Percentiles rank a stretch among this genome's conserved stretches.
Evolutionary conservation across 2,113 vertebrate genomes (phyloP).

Genomic region (Zingel zingel): DNA sequence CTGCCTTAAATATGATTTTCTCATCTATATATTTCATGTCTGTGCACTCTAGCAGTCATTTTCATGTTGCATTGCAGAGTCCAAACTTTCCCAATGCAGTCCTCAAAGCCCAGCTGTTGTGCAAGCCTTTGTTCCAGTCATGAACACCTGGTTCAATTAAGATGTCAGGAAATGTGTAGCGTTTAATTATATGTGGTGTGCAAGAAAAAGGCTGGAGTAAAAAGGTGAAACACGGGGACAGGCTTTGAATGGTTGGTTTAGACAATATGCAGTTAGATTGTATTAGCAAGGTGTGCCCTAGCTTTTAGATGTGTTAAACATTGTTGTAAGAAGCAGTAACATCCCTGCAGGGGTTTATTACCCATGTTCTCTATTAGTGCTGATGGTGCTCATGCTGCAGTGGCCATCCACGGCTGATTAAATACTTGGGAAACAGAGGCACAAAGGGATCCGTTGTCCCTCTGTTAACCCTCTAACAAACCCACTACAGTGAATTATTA

Average conservation of each 20-base stretch:
- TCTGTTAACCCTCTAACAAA: conserved; percentile 51
- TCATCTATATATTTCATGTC: neutral
- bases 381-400: conserved; percentile 59
- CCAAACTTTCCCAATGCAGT: neutral
- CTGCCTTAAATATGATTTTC: neutral
- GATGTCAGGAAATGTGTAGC: conserved; percentile 22
- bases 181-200: conserved; percentile 42
- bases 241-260: conserved; percentile 34
- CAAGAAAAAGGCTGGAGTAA: conserved; percentile 18
- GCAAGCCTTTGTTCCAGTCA: conserved; percentile 32
- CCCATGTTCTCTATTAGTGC: conserved; percentile 65
- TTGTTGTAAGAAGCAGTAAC: conserved; percentile 59
- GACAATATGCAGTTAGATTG: conserved; percentile 37
- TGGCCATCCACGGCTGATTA: conserved; percentile 56
- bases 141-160: conserved; percentile 43
- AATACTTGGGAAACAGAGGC: conserved; percentile 31
- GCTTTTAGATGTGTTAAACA: conserved; percentile 67
- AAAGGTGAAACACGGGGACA: neutral
- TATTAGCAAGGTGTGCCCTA: conserved; percentile 42
- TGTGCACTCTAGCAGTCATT: no score
- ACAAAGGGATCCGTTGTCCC: conserved; percentile 48
- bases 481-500: conserved; percentile 18
- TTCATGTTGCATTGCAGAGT: neutral
- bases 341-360: conserved; percentile 67
- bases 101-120: neutral